These are phyloP conservation scores for Acronicta alni DNA, from an alignment of 2,888 invertebrate species.

Conservation along the genomic window DNA sequence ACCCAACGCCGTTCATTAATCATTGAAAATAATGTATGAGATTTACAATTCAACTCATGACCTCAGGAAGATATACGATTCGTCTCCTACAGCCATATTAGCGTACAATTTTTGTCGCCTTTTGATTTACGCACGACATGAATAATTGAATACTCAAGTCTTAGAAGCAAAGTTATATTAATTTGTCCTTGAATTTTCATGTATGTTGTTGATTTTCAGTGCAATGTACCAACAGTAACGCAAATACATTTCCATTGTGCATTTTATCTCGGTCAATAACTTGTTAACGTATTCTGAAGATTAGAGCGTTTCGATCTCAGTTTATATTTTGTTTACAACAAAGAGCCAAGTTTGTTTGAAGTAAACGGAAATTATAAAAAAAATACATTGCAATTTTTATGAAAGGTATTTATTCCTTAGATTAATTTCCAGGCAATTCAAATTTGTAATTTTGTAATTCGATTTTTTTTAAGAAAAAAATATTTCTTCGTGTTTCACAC, in stretches of 20 bases:
- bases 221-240: constrained; percentile 1
- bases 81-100: constrained; percentile 60
- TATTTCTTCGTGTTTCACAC: too few species aligned
- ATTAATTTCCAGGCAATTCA: not conserved
- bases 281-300: constrained; percentile 7
- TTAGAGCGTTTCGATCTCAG: constrained; percentile 5
- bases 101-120: constrained; percentile 65
- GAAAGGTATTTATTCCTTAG: not conserved
- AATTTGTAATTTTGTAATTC: too few species aligned
- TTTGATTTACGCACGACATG: constrained; percentile 56
- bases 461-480: too few species aligned
- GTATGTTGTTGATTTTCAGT: constrained; percentile 18
- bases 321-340: constrained; percentile 8
- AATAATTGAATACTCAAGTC: not conserved
- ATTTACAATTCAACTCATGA: constrained; percentile 70
- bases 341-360: not conserved
- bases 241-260: constrained; percentile 28
- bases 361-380: not conserved
- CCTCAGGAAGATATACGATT: constrained; percentile 60
- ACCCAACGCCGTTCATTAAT: constrained; percentile 57
- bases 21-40: constrained; percentile 46
- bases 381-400: not conserved
- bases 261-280: constrained; percentile 32
- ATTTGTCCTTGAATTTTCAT: constrained; percentile 39
- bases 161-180: constrained; percentile 27